Percentiles rank a stretch among this genome's conserved stretches.
Evolutionary conservation across 1,140 invertebrate genomes (phyloP).

Genomic region (Drosophila pruinosa): DNA sequence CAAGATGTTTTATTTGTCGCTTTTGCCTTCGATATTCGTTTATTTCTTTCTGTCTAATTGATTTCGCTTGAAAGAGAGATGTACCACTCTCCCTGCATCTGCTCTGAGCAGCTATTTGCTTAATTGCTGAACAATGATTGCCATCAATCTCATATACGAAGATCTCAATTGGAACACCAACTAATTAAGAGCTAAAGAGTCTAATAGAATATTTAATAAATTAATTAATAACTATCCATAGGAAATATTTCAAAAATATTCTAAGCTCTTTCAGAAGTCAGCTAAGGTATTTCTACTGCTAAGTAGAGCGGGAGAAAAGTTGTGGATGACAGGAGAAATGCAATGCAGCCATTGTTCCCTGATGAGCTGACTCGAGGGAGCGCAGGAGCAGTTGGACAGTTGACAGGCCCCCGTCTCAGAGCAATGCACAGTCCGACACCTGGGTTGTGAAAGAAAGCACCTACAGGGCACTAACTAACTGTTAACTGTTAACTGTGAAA

Average conservation of each 20-base stretch:
- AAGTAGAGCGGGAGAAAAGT: background rate
- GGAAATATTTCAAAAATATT: background rate
- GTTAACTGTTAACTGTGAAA: conserved; percentile 23
- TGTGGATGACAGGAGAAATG: background rate
- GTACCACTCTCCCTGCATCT: background rate
- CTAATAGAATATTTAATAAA: background rate
- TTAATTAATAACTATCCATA: background rate
- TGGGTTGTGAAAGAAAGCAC: conserved; percentile 21
- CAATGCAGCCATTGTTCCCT: background rate
- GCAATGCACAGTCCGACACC: conserved; percentile 25
- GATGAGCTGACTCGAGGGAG: background rate
- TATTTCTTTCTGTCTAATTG: conserved; percentile 50
- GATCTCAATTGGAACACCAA: background rate
- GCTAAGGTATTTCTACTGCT: background rate
- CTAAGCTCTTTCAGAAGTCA: background rate
- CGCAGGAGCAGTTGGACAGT: background rate
- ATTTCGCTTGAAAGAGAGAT: conserved; percentile 24
- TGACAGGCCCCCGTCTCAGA: conserved; percentile 8
- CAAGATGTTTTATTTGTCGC: conserved; percentile 22
- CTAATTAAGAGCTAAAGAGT: background rate
- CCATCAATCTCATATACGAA: background rate
- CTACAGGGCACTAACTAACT: conserved; percentile 36
- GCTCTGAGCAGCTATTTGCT: background rate
- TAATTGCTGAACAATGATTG: conserved; percentile 27
- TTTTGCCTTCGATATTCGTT: conserved; percentile 3